A percentile compares a stretch with the other conserved stretches of the same genome.
phyloP scores from a whole-genome alignment of 1,140 invertebrate genomes.

The Calliphora vicina region DNA sequence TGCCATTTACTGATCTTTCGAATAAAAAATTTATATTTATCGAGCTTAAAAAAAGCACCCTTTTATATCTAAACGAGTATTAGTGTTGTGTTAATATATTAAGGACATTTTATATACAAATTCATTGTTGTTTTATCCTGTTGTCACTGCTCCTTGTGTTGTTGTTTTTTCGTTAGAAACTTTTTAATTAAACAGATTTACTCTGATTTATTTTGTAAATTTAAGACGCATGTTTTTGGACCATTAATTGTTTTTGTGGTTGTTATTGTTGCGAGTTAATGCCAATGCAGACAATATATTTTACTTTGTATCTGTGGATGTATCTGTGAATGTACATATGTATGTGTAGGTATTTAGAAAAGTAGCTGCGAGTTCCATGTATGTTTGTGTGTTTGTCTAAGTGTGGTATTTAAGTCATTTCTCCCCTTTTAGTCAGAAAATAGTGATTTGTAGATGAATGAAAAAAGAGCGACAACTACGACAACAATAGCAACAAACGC shows the following conservation, averaged over 20 bases:
- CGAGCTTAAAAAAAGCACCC: too few relatives aligned
- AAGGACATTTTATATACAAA: neutral
- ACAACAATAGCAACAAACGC: too few relatives aligned
- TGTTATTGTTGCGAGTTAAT: slow-evolving; percentile 9
- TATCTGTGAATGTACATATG: neutral
- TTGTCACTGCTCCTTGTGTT: neutral
- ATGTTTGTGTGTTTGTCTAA: too few relatives aligned
- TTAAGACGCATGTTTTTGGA: slow-evolving; percentile 8
- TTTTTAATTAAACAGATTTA: slow-evolving; percentile 15
- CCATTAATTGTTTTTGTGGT: slow-evolving; percentile 13
- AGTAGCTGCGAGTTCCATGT: too few relatives aligned
- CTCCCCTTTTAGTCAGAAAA: neutral
- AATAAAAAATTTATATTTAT: too few relatives aligned
- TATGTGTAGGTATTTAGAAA: too few relatives aligned
- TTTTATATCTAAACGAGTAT: neutral
- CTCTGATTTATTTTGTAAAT: slow-evolving; percentile 6
- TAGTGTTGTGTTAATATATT: neutral
- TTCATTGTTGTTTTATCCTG: neutral
- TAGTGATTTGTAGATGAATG: neutral
- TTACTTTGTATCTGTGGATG: neutral
- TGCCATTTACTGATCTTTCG: too few relatives aligned
- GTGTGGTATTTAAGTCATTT: neutral
- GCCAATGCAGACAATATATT: neutral
- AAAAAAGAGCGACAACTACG: neutral
- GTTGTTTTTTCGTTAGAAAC: neutral